These are phyloP conservation scores for Desmodus rotundus DNA, from an alignment of 2,113 vertebrate genomes.

Conservation along the genomic window DNA sequence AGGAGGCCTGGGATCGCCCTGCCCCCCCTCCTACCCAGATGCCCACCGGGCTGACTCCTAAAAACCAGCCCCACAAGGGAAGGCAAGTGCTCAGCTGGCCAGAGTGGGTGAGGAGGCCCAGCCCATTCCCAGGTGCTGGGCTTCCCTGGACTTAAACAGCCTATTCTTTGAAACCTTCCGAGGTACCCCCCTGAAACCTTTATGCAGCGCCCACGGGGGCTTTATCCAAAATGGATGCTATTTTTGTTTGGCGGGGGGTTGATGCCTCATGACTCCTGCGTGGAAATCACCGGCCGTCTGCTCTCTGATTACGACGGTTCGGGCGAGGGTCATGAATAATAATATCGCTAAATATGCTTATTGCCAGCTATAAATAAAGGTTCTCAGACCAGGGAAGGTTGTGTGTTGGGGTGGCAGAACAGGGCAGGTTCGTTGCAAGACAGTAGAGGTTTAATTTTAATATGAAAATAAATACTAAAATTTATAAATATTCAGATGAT, in stretches of 20 bases:
- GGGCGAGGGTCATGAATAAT: constrained; percentile 87
- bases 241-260: constrained; percentile 81
- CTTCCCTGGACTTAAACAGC: constrained; percentile 46
- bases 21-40: not conserved
- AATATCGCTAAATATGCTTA: constrained; percentile 85
- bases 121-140: not conserved
- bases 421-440: constrained; percentile 83
- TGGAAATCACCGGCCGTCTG: constrained; percentile 81
- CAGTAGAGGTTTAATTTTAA: constrained; percentile 84
- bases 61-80: constrained; percentile 47
- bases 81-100: not conserved
- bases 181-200: constrained; percentile 63
- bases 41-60: not conserved
- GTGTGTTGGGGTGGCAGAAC: constrained; percentile 79
- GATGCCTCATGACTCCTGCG: constrained; percentile 77
- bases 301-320: constrained; percentile 84
- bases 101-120: not conserved
- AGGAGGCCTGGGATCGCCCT: constrained; percentile 35
- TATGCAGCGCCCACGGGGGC: constrained; percentile 74
- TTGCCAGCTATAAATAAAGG: constrained; percentile 86
- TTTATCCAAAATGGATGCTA: constrained; percentile 78
- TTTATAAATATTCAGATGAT: constrained; percentile 84
- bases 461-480: constrained; percentile 85
- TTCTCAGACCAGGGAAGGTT: constrained; percentile 78
- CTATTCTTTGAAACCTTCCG: constrained; percentile 32